phyloP scores from a whole-genome alignment of 2,113 vertebrate genomes.

The Aleadryas rufinucha region DNA sequence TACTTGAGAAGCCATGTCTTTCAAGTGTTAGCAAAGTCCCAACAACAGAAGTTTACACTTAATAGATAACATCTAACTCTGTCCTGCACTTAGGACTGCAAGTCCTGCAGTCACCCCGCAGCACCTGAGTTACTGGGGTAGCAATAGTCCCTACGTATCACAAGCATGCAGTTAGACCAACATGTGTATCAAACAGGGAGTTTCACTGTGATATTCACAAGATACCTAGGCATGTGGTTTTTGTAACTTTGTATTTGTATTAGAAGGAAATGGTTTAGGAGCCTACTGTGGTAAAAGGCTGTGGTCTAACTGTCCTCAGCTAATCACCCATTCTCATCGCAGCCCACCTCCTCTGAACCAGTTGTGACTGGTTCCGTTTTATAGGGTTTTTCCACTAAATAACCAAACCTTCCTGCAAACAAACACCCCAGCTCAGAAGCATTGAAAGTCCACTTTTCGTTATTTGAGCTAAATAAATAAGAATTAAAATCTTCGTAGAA shows the following conservation, averaged over 20 bases:
- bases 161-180: background rate
- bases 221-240: background rate
- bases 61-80: background rate
- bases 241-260: background rate
- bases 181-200: fast-evolving
- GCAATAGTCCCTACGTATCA: background rate
- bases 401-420: background rate
- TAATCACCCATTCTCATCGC: background rate
- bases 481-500: background rate
- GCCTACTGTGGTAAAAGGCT: background rate
- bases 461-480: background rate
- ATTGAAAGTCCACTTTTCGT: background rate
- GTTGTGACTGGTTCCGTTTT: conserved; percentile 4
- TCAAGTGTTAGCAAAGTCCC: background rate
- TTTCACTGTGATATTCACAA: background rate
- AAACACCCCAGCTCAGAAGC: background rate
- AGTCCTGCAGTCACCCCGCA: background rate
- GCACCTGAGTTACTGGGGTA: background rate
- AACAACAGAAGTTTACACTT: background rate
- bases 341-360: background rate
- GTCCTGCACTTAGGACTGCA: background rate
- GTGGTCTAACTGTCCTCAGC: conserved; percentile 68
- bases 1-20: background rate
- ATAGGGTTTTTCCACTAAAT: conserved; percentile 51
- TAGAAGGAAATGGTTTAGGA: conserved; percentile 21